phyloP scores from a whole-genome alignment of 2,797 vertebrate species.

The Pseudochromis fuscus region DNA sequence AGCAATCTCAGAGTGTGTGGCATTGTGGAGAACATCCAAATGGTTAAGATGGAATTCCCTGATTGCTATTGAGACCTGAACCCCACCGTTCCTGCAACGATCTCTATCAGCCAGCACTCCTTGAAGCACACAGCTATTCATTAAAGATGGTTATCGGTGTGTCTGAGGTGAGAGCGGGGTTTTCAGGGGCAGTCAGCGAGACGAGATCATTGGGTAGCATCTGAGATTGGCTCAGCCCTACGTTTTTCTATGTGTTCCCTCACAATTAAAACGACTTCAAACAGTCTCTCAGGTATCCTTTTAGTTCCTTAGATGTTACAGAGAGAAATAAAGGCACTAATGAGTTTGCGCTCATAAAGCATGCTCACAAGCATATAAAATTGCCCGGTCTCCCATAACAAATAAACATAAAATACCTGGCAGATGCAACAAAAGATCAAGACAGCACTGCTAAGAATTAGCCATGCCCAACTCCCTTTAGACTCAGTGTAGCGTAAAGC shows the following conservation, averaged over 20 bases:
- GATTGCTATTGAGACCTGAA: conserved; percentile 88
- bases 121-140: conserved; percentile 86
- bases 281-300: conserved; percentile 58
- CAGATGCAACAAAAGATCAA: conserved; percentile 75
- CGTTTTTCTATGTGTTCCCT: conserved; percentile 50
- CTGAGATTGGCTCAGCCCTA: conserved; percentile 52
- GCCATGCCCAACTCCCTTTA: conserved; percentile 57
- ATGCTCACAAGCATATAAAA: conserved; percentile 44
- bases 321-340: conserved; percentile 34
- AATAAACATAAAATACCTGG: conserved; percentile 71
- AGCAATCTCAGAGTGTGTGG: conserved; percentile 88
- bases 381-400: conserved; percentile 41
- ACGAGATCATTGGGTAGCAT: conserved; percentile 72
- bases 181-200: conserved; percentile 76
- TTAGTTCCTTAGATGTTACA: conserved; percentile 54
- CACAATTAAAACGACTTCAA: conserved; percentile 74
- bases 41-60: conserved; percentile 87
- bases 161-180: conserved; percentile 72
- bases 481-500: conserved; percentile 60
- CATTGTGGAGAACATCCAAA: conserved; percentile 88
- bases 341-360: conserved; percentile 52
- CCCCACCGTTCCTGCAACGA: conserved; percentile 82
- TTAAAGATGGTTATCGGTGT: conserved; percentile 87
- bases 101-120: conserved; percentile 84
- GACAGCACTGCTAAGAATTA: conserved; percentile 55